Conservation (phyloP, 1,140 invertebrate species). For the honey bee (Apis mellifera) region Amel_HAv3.1 CM009940.2:1024001-1024500, state of each 20-base stretch:
- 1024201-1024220: too few relatives aligned
- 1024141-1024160: too few relatives aligned
- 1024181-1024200: too few relatives aligned
- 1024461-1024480: neutral
- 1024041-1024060: neutral
- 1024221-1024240: too few relatives aligned
- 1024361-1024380: conserved; percentile 46
- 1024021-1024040: neutral
- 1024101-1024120: neutral
- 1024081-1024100: neutral
- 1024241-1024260: too few relatives aligned
- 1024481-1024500: neutral
- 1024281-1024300: neutral
- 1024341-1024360: conserved; percentile 33
- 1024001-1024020: neutral
- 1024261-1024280: neutral
- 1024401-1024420: conserved; percentile 18
- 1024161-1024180: too few relatives aligned
- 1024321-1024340: conserved; percentile 15
- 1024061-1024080: neutral
- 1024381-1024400: neutral
- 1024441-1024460: conserved; percentile 7
- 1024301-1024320: neutral
- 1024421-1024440: conserved; percentile 43
- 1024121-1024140: too few relatives aligned